phyloP scores from a whole-genome alignment of 2,888 invertebrate species.

The Drosophila subquinaria region DNA sequence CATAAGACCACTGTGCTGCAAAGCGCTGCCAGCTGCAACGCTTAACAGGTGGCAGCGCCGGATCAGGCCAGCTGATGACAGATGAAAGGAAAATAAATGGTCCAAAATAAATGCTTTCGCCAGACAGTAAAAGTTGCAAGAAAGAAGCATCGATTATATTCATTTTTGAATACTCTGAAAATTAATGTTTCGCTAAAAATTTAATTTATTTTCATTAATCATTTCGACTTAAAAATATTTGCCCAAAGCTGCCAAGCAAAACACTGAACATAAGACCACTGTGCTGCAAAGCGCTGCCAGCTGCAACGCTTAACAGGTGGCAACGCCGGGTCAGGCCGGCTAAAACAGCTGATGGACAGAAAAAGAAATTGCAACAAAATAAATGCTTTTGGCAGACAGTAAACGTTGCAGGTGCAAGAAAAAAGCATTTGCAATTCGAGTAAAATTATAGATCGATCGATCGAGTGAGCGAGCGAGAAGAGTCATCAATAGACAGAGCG shows the following conservation, averaged over 20 bases:
- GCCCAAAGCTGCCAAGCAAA: background rate
- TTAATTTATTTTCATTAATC: too few relatives aligned
- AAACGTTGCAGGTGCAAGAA: slow-evolving; percentile 7
- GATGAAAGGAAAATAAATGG: background rate
- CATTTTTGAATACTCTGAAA: too few relatives aligned
- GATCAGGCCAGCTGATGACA: slow-evolving; percentile 1
- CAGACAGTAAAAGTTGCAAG: background rate
- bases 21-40: background rate
- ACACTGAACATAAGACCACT: background rate
- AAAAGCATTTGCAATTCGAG: background rate
- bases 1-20: background rate
- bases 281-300: slow-evolving; percentile 3
- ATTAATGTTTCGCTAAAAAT: too few relatives aligned
- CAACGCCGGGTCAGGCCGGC: slow-evolving; percentile 7
- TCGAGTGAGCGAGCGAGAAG: slow-evolving; percentile 1
- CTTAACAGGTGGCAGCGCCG: slow-evolving; percentile 17
- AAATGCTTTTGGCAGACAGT: slow-evolving; percentile 10
- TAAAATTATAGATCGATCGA: background rate
- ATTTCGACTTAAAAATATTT: too few relatives aligned
- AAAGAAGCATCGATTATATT: background rate
- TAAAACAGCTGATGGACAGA: slow-evolving; percentile 8
- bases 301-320: slow-evolving; percentile 8
- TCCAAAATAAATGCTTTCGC: background rate
- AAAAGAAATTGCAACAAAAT: slow-evolving; percentile 4
- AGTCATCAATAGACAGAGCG: background rate